Conservation (phyloP, 1,140 invertebrate species). For the Lordiphosa stackelbergi region DNA sequence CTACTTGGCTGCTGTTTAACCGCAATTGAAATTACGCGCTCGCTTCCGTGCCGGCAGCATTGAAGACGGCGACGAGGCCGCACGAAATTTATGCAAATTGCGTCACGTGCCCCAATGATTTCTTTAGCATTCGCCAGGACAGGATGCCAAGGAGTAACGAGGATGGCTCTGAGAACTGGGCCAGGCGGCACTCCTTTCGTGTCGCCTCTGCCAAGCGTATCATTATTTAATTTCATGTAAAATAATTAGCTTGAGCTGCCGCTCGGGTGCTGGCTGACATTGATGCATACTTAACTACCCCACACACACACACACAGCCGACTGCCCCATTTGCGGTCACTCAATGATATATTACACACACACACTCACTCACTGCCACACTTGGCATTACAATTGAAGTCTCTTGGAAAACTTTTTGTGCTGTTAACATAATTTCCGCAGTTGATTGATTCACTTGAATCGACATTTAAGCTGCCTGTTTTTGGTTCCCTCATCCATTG, state of each 20-base stretch:
- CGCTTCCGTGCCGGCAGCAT: conserved; percentile 54
- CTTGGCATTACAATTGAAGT: conserved; percentile 24
- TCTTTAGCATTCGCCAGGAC: conserved; percentile 53
- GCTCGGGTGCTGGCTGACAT: conserved; percentile 40
- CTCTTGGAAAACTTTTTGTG: conserved; percentile 49
- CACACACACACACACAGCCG: conserved; percentile 11
- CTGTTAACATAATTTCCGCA: conserved; percentile 74
- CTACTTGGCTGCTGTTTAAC: conserved; percentile 73
- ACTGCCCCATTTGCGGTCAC: conserved; percentile 61
- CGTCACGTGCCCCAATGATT: conserved; percentile 76
- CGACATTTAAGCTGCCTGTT: conserved; percentile 46
- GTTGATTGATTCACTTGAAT: conserved; percentile 70
- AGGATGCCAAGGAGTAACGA: conserved; percentile 17
- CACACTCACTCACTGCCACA: conserved; percentile 8
- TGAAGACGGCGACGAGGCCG: conserved; percentile 22
- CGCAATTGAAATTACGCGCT: conserved; percentile 74
- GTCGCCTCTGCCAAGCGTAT: conserved; percentile 58
- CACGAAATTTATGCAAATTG: conserved; percentile 75
- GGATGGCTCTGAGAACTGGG: conserved; percentile 10
- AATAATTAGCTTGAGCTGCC: conserved; percentile 69
- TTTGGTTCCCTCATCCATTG: conserved; percentile 19
- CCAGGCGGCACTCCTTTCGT: conserved; percentile 32
- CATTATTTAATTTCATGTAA: conserved; percentile 78
- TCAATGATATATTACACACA: conserved; percentile 64
- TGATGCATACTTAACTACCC: conserved; percentile 50